Evolutionary conservation across 2,113 vertebrate species (phyloP).

Genomic region (Mobula birostris): DNA sequence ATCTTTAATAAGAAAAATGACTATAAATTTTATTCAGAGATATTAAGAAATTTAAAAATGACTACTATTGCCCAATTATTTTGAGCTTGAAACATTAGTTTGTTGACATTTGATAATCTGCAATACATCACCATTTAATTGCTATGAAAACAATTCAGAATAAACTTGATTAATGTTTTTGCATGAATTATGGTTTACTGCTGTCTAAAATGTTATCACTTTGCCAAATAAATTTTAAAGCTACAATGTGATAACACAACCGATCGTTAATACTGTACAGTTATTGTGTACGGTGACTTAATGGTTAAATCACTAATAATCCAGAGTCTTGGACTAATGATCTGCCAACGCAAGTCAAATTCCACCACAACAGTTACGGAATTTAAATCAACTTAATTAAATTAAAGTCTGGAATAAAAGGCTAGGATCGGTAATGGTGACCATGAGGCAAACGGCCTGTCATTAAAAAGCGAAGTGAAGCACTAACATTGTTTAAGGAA

Average conservation of each 20-base stretch:
- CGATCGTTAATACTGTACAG: neutral
- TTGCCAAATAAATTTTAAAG: neutral
- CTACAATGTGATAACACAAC: neutral
- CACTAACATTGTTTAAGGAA: too few relatives aligned
- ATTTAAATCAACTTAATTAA: too few relatives aligned
- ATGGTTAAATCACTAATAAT: too few relatives aligned
- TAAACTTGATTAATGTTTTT: neutral
- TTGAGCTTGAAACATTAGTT: neutral
- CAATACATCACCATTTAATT: neutral
- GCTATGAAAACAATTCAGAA: neutral
- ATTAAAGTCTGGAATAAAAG: too few relatives aligned
- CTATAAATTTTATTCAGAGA: neutral
- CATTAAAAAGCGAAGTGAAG: too few relatives aligned
- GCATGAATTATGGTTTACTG: neutral
- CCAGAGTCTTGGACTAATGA: too few relatives aligned
- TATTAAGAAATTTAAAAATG: neutral
- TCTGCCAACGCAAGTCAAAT: too few relatives aligned
- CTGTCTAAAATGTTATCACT: neutral
- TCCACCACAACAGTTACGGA: too few relatives aligned
- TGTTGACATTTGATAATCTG: neutral
- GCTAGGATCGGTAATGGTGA: too few relatives aligned
- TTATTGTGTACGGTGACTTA: too few relatives aligned
- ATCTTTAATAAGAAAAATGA: neutral
- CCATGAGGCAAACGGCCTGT: too few relatives aligned
- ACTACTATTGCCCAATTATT: neutral